Conservation (phyloP, 2,888 invertebrate genomes). For the Napeogenes inachia region DNA sequence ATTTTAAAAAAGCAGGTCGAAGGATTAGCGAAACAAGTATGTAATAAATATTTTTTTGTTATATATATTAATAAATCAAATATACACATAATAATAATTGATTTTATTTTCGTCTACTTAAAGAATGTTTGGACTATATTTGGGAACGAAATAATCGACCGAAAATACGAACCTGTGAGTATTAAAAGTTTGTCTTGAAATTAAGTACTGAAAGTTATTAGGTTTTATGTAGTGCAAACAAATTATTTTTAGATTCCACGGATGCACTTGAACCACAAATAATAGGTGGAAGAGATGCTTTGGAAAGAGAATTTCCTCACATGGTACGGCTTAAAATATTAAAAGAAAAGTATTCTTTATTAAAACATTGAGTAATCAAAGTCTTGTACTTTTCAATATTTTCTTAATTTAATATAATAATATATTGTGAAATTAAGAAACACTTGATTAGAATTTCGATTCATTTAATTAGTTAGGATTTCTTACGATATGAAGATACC, state of each 20-base stretch:
- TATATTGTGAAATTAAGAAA: neutral
- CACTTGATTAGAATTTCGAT: neutral
- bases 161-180: constrained; percentile 9
- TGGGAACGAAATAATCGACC: constrained; percentile 31
- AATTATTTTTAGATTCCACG: no score
- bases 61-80: constrained; percentile 3
- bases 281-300: constrained; percentile 24
- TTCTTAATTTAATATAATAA: no score
- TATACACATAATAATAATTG: constrained; percentile 4
- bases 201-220: neutral
- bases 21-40: constrained; percentile 11
- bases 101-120: constrained; percentile 8
- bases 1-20: constrained; percentile 31
- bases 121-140: constrained; percentile 34
- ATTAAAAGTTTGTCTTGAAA: constrained; percentile 22
- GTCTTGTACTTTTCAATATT: no score
- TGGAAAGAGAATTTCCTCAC: constrained; percentile 36
- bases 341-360: no score
- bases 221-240: neutral
- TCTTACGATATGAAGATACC: neutral
- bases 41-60: constrained; percentile 1
- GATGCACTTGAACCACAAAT: neutral
- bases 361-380: no score
- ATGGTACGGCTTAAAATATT: constrained; percentile 30
- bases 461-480: neutral